Evolutionary conservation across 2,113 vertebrate genomes (phyloP).

Genomic region (Petromus typicus): DNA sequence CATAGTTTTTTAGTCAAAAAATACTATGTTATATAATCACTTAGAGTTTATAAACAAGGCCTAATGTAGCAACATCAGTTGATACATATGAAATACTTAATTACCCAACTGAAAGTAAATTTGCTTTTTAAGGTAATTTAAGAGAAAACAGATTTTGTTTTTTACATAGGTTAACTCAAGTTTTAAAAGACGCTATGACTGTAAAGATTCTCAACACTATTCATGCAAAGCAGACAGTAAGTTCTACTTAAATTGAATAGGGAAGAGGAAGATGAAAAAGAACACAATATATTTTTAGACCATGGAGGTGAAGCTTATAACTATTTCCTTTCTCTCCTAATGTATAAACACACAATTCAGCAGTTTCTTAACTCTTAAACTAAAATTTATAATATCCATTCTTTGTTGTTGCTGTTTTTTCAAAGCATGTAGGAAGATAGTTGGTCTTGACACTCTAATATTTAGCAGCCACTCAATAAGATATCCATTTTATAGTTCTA

Average conservation of each 20-base stretch:
- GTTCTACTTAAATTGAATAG: background rate
- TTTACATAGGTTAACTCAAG: background rate
- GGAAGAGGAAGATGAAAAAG: background rate
- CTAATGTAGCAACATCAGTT: background rate
- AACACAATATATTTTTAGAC: background rate
- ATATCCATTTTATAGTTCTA: background rate
- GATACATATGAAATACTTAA: background rate
- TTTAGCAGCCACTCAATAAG: background rate
- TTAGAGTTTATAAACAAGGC: background rate
- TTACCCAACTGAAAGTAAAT: background rate
- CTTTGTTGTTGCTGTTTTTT: background rate
- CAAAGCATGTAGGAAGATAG: background rate
- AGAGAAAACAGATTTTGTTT: background rate
- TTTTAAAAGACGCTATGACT: background rate
- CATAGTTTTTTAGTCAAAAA: background rate
- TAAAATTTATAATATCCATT: background rate
- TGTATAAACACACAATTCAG: background rate
- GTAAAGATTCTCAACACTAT: background rate
- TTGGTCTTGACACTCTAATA: background rate
- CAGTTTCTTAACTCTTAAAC: background rate
- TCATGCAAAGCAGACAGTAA: background rate
- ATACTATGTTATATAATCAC: background rate
- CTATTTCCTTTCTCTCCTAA: background rate
- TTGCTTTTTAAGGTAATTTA: background rate
- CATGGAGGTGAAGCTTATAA: background rate